phyloP scores from a whole-genome alignment of 2,113 vertebrate species.

The Cranoglanis bouderius region DNA sequence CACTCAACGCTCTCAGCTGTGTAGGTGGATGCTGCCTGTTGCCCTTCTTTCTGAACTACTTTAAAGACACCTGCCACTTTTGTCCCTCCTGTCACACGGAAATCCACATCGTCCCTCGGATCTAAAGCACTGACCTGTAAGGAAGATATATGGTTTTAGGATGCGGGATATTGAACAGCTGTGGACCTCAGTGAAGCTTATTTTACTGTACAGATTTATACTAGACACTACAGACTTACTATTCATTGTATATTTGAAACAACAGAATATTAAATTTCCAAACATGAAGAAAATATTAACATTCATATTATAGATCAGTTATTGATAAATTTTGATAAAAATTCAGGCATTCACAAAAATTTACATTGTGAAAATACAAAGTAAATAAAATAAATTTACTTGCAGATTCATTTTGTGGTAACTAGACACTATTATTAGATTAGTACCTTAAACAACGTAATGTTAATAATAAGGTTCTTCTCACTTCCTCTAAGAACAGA shows the following conservation, averaged over 20 bases:
- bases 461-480: background rate
- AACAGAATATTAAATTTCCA: background rate
- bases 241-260: background rate
- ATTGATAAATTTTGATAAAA: background rate
- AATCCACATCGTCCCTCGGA: slow-evolving; percentile 38
- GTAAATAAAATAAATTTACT: background rate
- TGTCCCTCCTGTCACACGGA: slow-evolving; percentile 76
- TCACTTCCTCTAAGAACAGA: too few species aligned
- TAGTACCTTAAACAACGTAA: background rate
- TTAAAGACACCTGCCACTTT: slow-evolving; percentile 77
- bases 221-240: background rate
- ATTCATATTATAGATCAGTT: background rate
- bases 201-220: background rate
- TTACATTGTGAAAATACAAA: background rate
- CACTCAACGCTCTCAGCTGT: slow-evolving; percentile 68
- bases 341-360: background rate
- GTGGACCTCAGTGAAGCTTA: background rate
- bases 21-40: slow-evolving; percentile 82
- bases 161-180: background rate
- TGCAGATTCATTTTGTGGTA: background rate
- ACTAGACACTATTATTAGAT: background rate
- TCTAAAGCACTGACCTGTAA: slow-evolving; percentile 51
- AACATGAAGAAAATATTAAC: background rate
- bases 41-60: slow-evolving; percentile 77
- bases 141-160: background rate